These are phyloP conservation scores for Craniophora ligustri DNA, from an alignment of 2,888 invertebrate species.

Conservation along the genomic window DNA sequence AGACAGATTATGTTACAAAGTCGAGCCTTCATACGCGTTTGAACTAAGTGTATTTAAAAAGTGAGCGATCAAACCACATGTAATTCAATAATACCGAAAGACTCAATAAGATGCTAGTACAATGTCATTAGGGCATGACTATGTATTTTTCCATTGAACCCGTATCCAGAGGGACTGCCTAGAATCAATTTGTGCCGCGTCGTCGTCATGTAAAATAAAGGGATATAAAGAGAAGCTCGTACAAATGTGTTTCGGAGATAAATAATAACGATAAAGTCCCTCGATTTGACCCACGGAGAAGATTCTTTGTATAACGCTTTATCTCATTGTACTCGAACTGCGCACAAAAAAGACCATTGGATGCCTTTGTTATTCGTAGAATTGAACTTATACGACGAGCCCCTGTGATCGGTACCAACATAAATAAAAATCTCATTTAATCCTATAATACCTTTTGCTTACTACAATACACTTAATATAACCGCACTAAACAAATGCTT, in stretches of 20 bases:
- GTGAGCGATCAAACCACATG: slow-evolving; percentile 22
- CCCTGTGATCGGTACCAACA: slow-evolving; percentile 46
- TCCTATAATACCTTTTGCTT: slow-evolving; percentile 41
- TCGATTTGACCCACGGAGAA: slow-evolving; percentile 71
- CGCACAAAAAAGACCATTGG: slow-evolving; percentile 67
- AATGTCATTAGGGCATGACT: slow-evolving; percentile 59
- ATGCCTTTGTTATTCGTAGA: slow-evolving; percentile 65
- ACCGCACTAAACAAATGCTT: too few relatives aligned
- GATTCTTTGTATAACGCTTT: slow-evolving; percentile 70
- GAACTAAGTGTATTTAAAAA: slow-evolving; percentile 22
- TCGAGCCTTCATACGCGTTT: neutral
- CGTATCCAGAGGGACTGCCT: slow-evolving; percentile 55
- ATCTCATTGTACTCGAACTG: slow-evolving; percentile 67
- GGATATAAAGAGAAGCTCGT: slow-evolving; percentile 66
- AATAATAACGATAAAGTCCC: slow-evolving; percentile 77
- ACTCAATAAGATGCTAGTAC: slow-evolving; percentile 42
- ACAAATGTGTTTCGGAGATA: slow-evolving; percentile 75
- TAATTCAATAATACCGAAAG: slow-evolving; percentile 28
- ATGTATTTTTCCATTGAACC: slow-evolving; percentile 56
- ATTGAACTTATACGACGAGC: slow-evolving; percentile 58
- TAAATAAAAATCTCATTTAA: slow-evolving; percentile 53
- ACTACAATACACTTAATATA: slow-evolving; percentile 20
- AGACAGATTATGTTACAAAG: slow-evolving; percentile 9
- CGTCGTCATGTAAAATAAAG: slow-evolving; percentile 73
- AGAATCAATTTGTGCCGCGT: slow-evolving; percentile 71